These are phyloP conservation scores for Ochotona curzoniae DNA, from an alignment of 2,113 vertebrate species.

Conservation along the genomic window DNA sequence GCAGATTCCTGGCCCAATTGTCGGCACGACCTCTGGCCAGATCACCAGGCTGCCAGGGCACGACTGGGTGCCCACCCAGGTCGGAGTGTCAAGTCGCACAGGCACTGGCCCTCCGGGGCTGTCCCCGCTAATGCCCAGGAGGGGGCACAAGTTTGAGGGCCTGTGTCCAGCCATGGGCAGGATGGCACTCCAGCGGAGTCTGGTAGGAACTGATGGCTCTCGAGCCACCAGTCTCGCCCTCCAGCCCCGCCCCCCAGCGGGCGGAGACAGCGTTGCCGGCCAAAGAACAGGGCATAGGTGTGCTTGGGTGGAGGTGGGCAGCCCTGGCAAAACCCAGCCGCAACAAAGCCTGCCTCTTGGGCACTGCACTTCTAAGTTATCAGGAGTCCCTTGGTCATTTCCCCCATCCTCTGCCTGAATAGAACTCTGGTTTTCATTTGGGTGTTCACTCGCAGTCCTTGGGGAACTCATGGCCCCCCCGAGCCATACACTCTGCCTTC, in stretches of 20 bases:
- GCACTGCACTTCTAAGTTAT: background rate
- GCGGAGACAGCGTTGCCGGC: background rate
- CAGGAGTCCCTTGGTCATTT: background rate
- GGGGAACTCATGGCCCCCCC: background rate
- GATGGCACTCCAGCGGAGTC: background rate
- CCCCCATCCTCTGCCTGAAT: background rate
- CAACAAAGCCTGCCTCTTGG: background rate
- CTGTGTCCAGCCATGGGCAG: background rate
- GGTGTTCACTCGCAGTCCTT: background rate
- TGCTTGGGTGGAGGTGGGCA: background rate
- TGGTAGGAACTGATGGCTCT: slow-evolving; percentile 66
- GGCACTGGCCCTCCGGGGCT: background rate
- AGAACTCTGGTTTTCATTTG: background rate
- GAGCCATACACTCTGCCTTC: background rate
- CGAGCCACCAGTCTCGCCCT: slow-evolving; percentile 13
- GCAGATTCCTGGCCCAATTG: background rate
- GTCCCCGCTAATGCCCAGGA: background rate
- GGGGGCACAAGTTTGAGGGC: background rate
- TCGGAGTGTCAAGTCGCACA: background rate
- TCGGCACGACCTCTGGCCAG: background rate
- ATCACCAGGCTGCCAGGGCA: slow-evolving; percentile 11
- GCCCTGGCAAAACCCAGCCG: background rate
- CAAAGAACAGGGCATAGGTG: background rate
- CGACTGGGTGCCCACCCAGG: background rate
- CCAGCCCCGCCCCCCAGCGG: slow-evolving; percentile 49